phyloP scores from a whole-genome alignment of 2,888 invertebrate genomes.

The Venustoraphidia nigricollis region DNA sequence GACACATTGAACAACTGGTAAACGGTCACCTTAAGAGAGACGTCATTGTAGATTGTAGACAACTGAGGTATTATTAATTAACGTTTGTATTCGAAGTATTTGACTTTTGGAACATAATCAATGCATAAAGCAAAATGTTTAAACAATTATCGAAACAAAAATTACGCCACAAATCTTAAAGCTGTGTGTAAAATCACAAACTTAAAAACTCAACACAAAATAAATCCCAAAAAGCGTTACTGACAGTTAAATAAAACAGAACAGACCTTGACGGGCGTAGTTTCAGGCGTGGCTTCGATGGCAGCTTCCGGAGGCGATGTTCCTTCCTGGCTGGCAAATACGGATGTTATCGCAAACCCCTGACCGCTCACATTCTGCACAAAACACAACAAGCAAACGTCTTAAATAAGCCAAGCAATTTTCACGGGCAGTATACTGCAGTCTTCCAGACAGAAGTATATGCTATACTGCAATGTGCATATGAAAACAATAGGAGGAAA shows the following conservation, averaged over 20 bases:
- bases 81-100: too few species aligned
- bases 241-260: background rate
- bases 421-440: too few species aligned
- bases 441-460: too few species aligned
- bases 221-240: background rate
- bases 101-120: too few species aligned
- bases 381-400: background rate
- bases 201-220: background rate
- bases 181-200: too few species aligned
- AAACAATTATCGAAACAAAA: background rate
- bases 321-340: constrained; percentile 32
- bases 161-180: background rate
- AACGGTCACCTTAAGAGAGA: too few species aligned
- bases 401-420: background rate
- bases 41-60: too few species aligned
- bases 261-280: constrained; percentile 59
- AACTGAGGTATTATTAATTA: too few species aligned
- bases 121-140: too few species aligned
- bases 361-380: constrained; percentile 20
- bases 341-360: constrained; percentile 17
- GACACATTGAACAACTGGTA: too few species aligned
- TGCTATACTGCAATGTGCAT: too few species aligned
- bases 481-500: too few species aligned
- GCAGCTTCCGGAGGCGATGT: constrained; percentile 74
- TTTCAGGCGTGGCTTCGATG: constrained; percentile 79